These are phyloP conservation scores for Cochlearius cochlearius DNA, from an alignment of 2,113 vertebrate genomes.

Conservation along the genomic window DNA sequence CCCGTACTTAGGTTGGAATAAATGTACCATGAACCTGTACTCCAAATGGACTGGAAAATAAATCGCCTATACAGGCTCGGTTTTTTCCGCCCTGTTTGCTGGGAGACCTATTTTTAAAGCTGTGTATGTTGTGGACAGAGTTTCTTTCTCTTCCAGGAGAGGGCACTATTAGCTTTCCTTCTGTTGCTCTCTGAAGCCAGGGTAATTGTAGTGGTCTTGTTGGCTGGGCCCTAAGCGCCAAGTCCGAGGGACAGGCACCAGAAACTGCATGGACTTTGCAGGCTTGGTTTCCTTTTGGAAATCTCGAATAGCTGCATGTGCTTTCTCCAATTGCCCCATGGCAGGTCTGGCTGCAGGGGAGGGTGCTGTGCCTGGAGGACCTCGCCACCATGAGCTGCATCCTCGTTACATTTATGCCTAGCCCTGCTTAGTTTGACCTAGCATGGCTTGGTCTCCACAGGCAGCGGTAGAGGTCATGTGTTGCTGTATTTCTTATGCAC, in stretches of 20 bases:
- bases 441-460: background rate
- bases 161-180: conserved; percentile 26
- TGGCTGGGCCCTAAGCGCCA: background rate
- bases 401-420: background rate
- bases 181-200: background rate
- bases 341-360: too few relatives aligned
- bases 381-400: background rate
- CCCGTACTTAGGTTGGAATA: background rate
- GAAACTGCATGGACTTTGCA: background rate
- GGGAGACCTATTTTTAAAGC: background rate
- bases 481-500: background rate
- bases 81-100: background rate
- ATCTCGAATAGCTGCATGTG: background rate
- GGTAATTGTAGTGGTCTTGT: background rate
- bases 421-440: background rate
- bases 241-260: background rate
- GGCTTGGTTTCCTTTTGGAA: background rate
- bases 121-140: background rate
- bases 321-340: fast-evolving
- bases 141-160: conserved; percentile 15
- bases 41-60: conserved; percentile 4
- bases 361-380: background rate
- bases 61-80: fast-evolving
- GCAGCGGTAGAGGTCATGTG: fast-evolving
- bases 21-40: background rate